Percentiles rank a stretch among this genome's conserved stretches.
Evolutionary conservation across 2,888 invertebrate genomes (phyloP).

Genomic region (Lepidocyrtoides sp.): DNA sequence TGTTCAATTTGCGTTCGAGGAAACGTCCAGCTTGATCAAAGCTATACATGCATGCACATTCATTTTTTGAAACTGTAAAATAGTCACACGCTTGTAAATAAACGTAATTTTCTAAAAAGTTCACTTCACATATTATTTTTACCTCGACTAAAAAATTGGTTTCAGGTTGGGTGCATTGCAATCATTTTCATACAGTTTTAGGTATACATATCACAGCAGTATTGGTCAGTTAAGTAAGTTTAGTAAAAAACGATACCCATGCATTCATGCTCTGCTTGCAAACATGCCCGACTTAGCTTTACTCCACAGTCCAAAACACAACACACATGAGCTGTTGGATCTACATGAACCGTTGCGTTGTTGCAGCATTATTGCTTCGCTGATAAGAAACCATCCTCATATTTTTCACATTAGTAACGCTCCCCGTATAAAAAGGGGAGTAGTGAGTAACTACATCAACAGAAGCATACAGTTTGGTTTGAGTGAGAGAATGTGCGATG

Average conservation of each 20-base stretch:
- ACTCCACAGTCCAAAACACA: no score
- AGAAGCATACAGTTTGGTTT: not conserved
- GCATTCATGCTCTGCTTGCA: not conserved
- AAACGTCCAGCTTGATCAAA: no score
- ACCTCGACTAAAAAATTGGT: no score
- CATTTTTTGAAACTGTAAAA: no score
- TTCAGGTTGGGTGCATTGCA: not conserved
- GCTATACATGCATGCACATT: no score
- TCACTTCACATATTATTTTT: no score
- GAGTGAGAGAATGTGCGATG: not conserved
- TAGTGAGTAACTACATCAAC: not conserved
- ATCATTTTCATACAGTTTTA: not conserved
- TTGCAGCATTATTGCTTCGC: not conserved
- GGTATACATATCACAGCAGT: not conserved
- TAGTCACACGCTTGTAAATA: no score
- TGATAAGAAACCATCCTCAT: not conserved
- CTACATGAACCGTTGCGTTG: not conserved
- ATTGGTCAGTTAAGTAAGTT: not conserved
- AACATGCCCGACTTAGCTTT: not conserved
- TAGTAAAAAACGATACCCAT: not conserved
- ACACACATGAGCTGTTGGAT: not conserved
- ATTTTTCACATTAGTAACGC: conserved; percentile 4
- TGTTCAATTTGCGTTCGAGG: no score
- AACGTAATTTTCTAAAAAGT: no score
- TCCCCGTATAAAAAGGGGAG: not conserved